Percentiles rank a stretch among this genome's conserved stretches.
phyloP scores from a whole-genome alignment of 2,888 invertebrate species.

The Melanchra persicariae region DNA sequence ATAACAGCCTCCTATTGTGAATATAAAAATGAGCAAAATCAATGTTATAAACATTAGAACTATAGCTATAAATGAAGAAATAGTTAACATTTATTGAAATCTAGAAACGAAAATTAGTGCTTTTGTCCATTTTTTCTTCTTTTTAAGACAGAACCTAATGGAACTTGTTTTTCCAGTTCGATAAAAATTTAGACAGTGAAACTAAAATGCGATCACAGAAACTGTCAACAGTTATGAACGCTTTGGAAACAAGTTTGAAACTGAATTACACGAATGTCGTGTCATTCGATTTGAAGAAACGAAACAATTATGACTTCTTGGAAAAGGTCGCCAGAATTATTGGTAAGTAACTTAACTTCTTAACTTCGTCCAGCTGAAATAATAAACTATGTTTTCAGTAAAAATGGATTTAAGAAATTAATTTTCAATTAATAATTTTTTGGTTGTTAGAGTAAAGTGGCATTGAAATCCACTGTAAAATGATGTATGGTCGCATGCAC shows the following conservation, averaged over 20 bases:
- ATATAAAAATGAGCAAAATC: too few relatives aligned
- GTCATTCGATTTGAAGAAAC: conserved; percentile 69
- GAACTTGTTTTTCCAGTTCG: conserved; percentile 40
- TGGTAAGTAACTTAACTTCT: conserved; percentile 54
- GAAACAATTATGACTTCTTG: conserved; percentile 55
- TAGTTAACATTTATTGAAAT: too few relatives aligned
- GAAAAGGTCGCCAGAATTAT: conserved; percentile 64
- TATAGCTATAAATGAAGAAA: too few relatives aligned
- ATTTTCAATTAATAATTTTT: not conserved
- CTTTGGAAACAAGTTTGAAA: conserved; percentile 75
- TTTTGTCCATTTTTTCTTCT: too few relatives aligned
- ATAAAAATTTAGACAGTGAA: conserved; percentile 26
- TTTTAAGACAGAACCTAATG: not conserved
- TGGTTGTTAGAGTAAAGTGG: not conserved
- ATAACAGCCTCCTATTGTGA: too few relatives aligned
- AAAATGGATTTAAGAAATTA: not conserved
- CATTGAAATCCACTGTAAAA: not conserved
- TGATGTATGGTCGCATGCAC: not conserved
- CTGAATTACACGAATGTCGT: conserved; percentile 72
- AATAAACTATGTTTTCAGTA: not conserved
- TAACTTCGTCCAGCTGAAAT: conserved; percentile 24
- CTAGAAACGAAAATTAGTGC: too few relatives aligned
- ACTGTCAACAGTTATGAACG: conserved; percentile 70
- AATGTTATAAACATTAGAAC: too few relatives aligned
- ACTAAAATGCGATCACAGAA: conserved; percentile 61